Percentiles rank a stretch among this genome's conserved stretches.
These are phyloP conservation scores for Dasysyrphus tricinctus DNA, from an alignment of 2,888 invertebrate species.

Conservation along the genomic window DNA sequence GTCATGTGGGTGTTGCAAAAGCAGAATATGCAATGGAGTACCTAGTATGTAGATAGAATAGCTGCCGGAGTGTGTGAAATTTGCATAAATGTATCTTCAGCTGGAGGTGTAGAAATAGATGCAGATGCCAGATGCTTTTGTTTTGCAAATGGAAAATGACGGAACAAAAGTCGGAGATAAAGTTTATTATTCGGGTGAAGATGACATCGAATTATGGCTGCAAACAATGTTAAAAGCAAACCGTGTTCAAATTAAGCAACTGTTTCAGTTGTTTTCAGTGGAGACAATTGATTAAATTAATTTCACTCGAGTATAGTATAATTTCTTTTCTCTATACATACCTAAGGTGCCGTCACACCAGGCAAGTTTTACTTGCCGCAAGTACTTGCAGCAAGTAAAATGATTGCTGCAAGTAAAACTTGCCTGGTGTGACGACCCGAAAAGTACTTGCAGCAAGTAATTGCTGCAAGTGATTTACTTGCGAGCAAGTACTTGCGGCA, in stretches of 20 bases:
- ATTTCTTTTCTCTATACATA: too few species aligned
- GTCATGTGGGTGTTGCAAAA: conserved; percentile 70
- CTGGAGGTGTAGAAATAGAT: conserved; percentile 7
- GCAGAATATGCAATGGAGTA: conserved; percentile 61
- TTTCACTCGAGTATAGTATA: not conserved
- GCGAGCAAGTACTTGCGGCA: too few species aligned
- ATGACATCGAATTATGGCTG: conserved; percentile 68
- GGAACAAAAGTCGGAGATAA: conserved; percentile 62
- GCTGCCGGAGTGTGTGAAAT: conserved; percentile 59
- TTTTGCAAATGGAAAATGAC: conserved; percentile 45
- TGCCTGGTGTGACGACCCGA: too few species aligned
- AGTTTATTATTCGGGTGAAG: conserved; percentile 67
- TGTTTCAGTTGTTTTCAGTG: conserved; percentile 25
- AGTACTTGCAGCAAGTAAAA: too few species aligned
- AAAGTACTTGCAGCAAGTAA: too few species aligned
- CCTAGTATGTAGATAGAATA: conserved; percentile 1
- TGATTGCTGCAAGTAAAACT: too few species aligned
- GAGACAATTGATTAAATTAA: conserved; percentile 15
- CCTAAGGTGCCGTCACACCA: too few species aligned
- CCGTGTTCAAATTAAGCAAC: conserved; percentile 26
- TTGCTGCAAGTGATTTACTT: too few species aligned
- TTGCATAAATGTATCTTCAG: conserved; percentile 62
- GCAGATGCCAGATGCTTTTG: conserved; percentile 27
- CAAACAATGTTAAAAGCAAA: conserved; percentile 60
- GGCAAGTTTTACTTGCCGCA: too few species aligned